Conservation (phyloP, 2,888 invertebrate species). For the Sialis lutaria region DNA sequence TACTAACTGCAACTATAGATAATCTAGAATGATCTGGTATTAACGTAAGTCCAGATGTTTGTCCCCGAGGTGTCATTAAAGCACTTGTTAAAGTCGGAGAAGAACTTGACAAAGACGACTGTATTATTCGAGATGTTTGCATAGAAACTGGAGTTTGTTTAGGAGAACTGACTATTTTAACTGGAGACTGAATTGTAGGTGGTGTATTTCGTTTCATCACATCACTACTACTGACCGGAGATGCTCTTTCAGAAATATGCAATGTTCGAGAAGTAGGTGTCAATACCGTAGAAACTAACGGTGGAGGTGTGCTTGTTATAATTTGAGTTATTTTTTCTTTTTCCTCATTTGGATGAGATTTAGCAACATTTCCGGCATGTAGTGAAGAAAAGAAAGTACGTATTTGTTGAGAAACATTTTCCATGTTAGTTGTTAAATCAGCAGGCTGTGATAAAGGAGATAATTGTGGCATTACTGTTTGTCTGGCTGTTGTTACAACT, state of each 20-base stretch:
- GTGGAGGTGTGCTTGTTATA: conserved; percentile 17
- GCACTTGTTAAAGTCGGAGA: conserved; percentile 13
- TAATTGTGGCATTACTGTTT: conserved; percentile 43
- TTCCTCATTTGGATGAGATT: conserved; percentile 31
- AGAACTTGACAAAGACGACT: conserved; percentile 5
- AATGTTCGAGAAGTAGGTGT: conserved; percentile 15
- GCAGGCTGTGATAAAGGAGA: conserved; percentile 56
- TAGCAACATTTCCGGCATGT: conserved; percentile 34
- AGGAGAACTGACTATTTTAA: background rate
- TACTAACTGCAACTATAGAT: conserved; percentile 14
- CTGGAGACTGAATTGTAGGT: background rate
- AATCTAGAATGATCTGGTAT: conserved; percentile 20
- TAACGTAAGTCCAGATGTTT: conserved; percentile 16
- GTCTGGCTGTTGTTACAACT: conserved; percentile 22
- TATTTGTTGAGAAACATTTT: conserved; percentile 50
- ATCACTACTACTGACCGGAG: conserved; percentile 15
- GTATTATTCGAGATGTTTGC: background rate
- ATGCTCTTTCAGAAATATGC: conserved; percentile 11
- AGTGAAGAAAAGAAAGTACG: conserved; percentile 48
- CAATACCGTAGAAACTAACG: conserved; percentile 6
- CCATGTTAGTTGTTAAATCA: conserved; percentile 52
- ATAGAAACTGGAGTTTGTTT: background rate
- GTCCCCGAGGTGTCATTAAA: conserved; percentile 11
- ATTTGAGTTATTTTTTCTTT: conserved; percentile 21
- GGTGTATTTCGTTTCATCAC: conserved; percentile 9